Evolutionary conservation across 2,113 vertebrate genomes (phyloP).

Genomic region (Pangasianodon gigas): DNA sequence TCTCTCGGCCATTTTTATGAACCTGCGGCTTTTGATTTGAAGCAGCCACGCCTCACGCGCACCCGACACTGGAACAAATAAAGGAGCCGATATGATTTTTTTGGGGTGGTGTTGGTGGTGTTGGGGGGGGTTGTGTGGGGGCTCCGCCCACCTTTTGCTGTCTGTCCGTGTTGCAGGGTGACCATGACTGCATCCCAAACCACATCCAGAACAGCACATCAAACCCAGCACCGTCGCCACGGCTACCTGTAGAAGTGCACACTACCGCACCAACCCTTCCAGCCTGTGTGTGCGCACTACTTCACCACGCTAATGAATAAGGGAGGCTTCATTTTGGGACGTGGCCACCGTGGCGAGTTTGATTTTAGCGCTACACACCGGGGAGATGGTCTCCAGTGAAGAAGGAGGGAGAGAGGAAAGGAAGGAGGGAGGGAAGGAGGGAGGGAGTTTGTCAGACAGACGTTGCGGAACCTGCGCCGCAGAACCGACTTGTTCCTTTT

Average conservation of each 20-base stretch:
- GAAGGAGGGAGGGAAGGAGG: slow-evolving; percentile 28
- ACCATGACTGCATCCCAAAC: slow-evolving; percentile 33
- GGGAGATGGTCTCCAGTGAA: slow-evolving; percentile 23
- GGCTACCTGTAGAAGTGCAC: background rate
- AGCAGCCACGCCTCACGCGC: slow-evolving; percentile 28
- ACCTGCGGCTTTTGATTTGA: slow-evolving; percentile 24
- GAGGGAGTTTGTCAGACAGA: slow-evolving; percentile 72
- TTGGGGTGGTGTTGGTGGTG: background rate
- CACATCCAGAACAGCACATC: background rate
- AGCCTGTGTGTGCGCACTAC: background rate
- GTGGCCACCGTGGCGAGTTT: slow-evolving; percentile 15
- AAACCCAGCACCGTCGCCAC: background rate
- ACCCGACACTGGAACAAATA: slow-evolving; percentile 48
- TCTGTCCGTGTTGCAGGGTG: slow-evolving; percentile 66
- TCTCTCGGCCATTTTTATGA: slow-evolving; percentile 40
- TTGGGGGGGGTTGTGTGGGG: background rate
- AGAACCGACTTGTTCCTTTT: slow-evolving; percentile 47
- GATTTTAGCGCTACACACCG: slow-evolving; percentile 36
- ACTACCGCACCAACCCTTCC: background rate
- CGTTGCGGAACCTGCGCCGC: slow-evolving; percentile 71
- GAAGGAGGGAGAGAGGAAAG: background rate
- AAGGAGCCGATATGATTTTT: slow-evolving; percentile 59
- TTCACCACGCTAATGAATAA: background rate
- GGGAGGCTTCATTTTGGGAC: background rate
- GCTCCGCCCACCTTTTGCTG: slow-evolving; percentile 66